These are phyloP conservation scores for Achroia grisella DNA, from an alignment of 1,140 invertebrate genomes.

Conservation along the genomic window DNA sequence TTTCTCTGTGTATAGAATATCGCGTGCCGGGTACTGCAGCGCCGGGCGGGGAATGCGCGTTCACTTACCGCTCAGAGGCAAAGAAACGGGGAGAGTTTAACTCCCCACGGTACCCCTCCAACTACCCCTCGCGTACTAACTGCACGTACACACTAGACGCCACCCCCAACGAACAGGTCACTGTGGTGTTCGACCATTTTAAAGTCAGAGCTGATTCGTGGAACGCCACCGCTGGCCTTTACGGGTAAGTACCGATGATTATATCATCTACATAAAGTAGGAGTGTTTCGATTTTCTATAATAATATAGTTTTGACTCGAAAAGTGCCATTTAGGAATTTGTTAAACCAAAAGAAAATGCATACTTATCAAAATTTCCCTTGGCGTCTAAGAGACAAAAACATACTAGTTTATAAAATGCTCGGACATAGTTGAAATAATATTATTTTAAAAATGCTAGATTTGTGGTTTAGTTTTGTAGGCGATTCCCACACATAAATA, in stretches of 20 bases:
- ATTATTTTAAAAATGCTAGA: no score
- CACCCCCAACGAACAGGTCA: conserved; percentile 91
- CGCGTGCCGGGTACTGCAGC: conserved; percentile 95
- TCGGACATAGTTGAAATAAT: no score
- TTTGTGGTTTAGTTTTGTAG: no score
- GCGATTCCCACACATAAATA: no score
- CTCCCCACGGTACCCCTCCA: conserved; percentile 95
- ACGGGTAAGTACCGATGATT: conserved; percentile 74
- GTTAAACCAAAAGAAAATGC: no score
- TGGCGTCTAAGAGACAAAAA: no score
- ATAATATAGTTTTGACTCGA: no score
- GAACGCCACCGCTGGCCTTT: conserved; percentile 77
- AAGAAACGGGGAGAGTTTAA: conserved; percentile 94
- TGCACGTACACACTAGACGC: conserved; percentile 93
- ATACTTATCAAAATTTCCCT: no score
- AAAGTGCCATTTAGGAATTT: no score
- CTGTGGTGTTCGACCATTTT: conserved; percentile 94
- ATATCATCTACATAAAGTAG: no score
- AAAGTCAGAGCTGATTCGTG: conserved; percentile 79
- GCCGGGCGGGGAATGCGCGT: conserved; percentile 91
- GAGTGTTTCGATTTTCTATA: no score
- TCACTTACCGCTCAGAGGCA: conserved; percentile 90
- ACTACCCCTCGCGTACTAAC: conserved; percentile 94
- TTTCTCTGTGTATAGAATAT: conserved; percentile 78
- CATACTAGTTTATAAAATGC: no score